Conservation (phyloP, 2,888 invertebrate species). For the Orthonychiurus folsomi region DNA sequence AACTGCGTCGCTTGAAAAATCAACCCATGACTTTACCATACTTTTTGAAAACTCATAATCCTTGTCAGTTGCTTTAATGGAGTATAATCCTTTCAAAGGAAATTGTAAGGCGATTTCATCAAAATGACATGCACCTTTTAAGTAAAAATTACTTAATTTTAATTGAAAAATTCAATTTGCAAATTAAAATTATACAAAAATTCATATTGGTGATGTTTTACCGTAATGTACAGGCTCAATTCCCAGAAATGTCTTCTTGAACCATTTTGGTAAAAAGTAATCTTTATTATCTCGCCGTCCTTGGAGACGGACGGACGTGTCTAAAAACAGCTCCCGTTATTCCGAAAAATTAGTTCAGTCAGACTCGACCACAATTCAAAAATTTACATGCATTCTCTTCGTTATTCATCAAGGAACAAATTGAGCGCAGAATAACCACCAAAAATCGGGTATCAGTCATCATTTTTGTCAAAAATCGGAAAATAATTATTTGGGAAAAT, state of each 20-base stretch:
- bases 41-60: slow-evolving; percentile 4
- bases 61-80: neutral
- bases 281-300: neutral
- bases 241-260: slow-evolving; percentile 5
- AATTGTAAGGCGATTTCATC: neutral
- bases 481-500: neutral
- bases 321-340: too few relatives aligned
- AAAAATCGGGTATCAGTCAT: neutral
- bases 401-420: too few relatives aligned
- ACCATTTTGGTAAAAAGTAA: neutral
- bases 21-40: slow-evolving; percentile 7
- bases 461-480: neutral
- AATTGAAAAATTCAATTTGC: too few relatives aligned
- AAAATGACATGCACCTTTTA: neutral
- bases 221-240: slow-evolving; percentile 7
- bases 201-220: neutral
- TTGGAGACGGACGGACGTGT: too few relatives aligned
- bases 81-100: neutral
- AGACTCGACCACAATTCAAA: too few relatives aligned
- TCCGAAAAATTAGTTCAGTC: too few relatives aligned
- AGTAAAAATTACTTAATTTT: too few relatives aligned
- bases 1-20: neutral
- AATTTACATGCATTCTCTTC: too few relatives aligned
- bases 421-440: neutral
- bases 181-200: neutral